Conservation (phyloP, 2,888 invertebrate genomes). For the Incurvaria masculella region DNA sequence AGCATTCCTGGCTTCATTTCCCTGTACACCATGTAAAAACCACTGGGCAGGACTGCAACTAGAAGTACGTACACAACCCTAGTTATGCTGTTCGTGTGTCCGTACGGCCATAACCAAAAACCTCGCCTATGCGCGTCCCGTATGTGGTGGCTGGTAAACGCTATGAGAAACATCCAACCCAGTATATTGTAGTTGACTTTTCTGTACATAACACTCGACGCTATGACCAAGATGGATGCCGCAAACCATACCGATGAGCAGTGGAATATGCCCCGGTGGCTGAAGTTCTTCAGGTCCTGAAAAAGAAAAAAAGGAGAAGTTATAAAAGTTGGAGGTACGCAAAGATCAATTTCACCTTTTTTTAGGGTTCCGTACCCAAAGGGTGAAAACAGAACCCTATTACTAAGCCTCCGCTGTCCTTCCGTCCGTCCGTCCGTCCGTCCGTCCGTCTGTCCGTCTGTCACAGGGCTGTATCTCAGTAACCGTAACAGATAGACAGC, state of each 20-base stretch:
- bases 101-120: conserved; percentile 38
- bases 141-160: conserved; percentile 36
- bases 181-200: conserved; percentile 28
- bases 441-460: too few relatives aligned
- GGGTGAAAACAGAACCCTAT: too few relatives aligned
- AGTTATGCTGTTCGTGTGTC: conserved; percentile 29
- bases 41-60: conserved; percentile 26
- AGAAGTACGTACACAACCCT: conserved; percentile 28
- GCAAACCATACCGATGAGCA: conserved; percentile 35
- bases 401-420: too few relatives aligned
- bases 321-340: too few relatives aligned
- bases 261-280: conserved; percentile 36
- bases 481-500: too few relatives aligned
- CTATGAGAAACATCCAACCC: conserved; percentile 32
- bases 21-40: conserved; percentile 24
- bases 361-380: too few relatives aligned
- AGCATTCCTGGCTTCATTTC: conserved; percentile 21
- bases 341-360: too few relatives aligned
- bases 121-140: conserved; percentile 38
- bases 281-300: conserved; percentile 32
- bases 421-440: too few relatives aligned
- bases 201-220: conserved; percentile 26
- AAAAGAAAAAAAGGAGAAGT: conserved; percentile 22
- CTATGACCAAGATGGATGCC: conserved; percentile 21
- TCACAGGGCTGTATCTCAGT: too few relatives aligned